Percentiles rank a stretch among this genome's conserved stretches.
phyloP scores from a whole-genome alignment of 2,113 vertebrate genomes.

The Trogon surrucura region DNA sequence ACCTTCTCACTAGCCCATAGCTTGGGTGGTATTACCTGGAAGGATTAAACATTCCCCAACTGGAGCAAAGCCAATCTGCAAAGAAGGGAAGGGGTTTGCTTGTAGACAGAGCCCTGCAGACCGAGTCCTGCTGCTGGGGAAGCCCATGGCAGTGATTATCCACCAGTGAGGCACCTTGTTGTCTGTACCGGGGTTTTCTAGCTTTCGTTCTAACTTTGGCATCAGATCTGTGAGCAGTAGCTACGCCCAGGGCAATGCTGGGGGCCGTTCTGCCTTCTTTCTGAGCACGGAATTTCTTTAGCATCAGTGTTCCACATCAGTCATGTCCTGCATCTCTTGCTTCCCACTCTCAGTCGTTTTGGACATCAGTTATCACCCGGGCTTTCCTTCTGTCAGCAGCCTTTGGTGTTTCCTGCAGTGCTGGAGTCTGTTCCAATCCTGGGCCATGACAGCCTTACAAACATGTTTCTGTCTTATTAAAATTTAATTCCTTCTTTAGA shows the following conservation, averaged over 20 bases:
- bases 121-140: neutral
- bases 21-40: neutral
- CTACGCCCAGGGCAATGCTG: neutral
- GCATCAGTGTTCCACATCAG: neutral
- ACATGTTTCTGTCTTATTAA: constrained; percentile 44
- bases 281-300: neutral
- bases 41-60: neutral
- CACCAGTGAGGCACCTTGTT: neutral
- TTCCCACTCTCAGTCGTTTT: neutral
- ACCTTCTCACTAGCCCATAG: neutral
- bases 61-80: neutral
- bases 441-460: neutral
- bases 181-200: neutral
- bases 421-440: neutral
- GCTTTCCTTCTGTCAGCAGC: neutral
- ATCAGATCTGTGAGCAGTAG: neutral
- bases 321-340: neutral
- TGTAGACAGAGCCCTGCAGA: neutral
- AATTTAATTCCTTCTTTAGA: constrained; percentile 55
- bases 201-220: neutral
- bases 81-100: neutral
- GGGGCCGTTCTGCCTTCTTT: neutral
- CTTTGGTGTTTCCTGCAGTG: neutral
- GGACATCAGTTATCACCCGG: neutral
- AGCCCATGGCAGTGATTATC: neutral